Evolutionary conservation across 2,888 invertebrate species (phyloP), one percentile per base, ranked within the genome.

Genomic region (Lathronympha strigana): DNA sequence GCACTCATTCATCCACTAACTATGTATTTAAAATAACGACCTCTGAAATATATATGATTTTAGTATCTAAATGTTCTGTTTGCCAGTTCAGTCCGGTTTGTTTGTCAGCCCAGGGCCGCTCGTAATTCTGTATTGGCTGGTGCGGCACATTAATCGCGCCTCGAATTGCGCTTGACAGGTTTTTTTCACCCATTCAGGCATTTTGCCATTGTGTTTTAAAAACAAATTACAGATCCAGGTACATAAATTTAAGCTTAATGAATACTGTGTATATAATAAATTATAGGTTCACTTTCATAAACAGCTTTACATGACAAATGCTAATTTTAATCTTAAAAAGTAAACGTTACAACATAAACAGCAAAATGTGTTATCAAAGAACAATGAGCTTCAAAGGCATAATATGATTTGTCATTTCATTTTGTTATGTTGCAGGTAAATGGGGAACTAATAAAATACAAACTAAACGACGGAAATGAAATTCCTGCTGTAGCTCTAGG

Each of bases 401-500:
- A 15, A 49, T 43, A 23, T 19, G 9, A 53, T 51, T 28, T 45
- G 21, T 49, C 49, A 50, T 61, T 68, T 67, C 25, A 9, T 70
- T 70, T 69, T 45, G 61, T 53, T 66, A 33, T 21, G 53, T 61
- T 64, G 61, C 75, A 82, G 80, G 73, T 76, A 25, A 70, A 71
- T 33, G 68, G 40, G 19, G 55, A 64, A 50, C 36, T 54, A 60
- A 67, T 73, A 43, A 71, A 73, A 25, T 86, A 76, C 68, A 76
- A 73, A 66, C 72, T 90, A 66, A 88, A 87, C 67, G 88, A 89
- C 74, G 88, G 87, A 8, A 73, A 84, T 69, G 76, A 82, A 70
- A 88, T 89, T 71, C 88, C 89, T 15, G 80, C 83, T 15, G 71
- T 89, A 19, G 89, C 90, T 54, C 73, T 90, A 38, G 90, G 90